phyloP scores from a whole-genome alignment of 2,888 invertebrate genomes.

The Diaperis boleti region DNA sequence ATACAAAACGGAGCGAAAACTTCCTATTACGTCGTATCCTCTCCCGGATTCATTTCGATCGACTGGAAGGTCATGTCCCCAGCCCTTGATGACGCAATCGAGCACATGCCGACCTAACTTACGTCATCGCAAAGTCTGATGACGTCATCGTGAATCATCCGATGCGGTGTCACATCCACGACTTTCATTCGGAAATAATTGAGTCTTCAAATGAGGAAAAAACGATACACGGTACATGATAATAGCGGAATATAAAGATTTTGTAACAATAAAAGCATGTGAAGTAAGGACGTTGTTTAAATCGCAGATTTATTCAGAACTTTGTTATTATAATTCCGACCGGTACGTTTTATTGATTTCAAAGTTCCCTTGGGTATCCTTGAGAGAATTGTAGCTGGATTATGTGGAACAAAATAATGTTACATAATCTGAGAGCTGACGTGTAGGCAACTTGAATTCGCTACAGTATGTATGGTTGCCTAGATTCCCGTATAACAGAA shows the following conservation, averaged over 20 bases:
- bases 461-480: too few relatives aligned
- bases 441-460: too few relatives aligned
- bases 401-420: too few relatives aligned
- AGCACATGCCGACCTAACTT: conserved; percentile 56
- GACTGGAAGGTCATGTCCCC: conserved; percentile 27
- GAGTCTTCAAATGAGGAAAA: conserved; percentile 11
- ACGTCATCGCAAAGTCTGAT: conserved; percentile 58
- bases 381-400: too few relatives aligned
- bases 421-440: too few relatives aligned
- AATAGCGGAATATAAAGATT: not conserved
- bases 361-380: too few relatives aligned
- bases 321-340: not conserved
- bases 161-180: conserved; percentile 18
- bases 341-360: not conserved
- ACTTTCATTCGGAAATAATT: conserved; percentile 20
- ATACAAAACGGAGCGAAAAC: conserved; percentile 3
- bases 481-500: too few relatives aligned
- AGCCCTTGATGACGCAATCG: conserved; percentile 56
- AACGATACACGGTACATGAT: not conserved
- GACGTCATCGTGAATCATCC: conserved; percentile 63
- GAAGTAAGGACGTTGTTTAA: not conserved
- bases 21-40: not conserved
- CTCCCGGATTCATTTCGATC: conserved; percentile 19
- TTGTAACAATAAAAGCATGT: not conserved
- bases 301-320: not conserved